Evolutionary conservation across 92 coral and sea anemone genomes (phyloP).

Genomic region (Epizoanthus ramosus): DNA sequence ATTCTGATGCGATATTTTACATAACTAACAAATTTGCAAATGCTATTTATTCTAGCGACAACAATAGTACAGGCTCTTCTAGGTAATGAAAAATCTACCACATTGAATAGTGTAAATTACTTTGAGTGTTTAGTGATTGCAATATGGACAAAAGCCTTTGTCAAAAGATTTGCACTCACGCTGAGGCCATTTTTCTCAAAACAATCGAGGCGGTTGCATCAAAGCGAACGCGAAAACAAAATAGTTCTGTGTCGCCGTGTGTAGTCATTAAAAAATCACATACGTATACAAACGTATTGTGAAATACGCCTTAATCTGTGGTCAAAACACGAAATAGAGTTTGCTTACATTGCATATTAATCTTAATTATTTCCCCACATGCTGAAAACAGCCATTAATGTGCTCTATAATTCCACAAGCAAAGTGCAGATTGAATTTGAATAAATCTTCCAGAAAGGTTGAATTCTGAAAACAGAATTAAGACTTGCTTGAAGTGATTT

Average conservation of each 20-base stretch:
- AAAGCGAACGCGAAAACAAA: constrained; percentile 57
- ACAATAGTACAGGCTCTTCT: constrained; percentile 58
- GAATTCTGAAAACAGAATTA: constrained; percentile 37
- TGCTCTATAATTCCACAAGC: constrained; percentile 29
- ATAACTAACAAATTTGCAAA: constrained; percentile 69
- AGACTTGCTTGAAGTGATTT: constrained; percentile 42
- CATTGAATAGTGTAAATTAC: constrained; percentile 84
- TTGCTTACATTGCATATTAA: constrained; percentile 28
- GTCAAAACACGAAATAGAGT: constrained; percentile 30
- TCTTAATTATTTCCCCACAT: constrained; percentile 25
- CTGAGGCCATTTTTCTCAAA: constrained; percentile 54
- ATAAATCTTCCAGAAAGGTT: constrained; percentile 29
- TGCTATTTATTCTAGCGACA: constrained; percentile 63
- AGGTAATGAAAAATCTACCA: constrained; percentile 83
- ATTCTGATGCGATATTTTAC: constrained; percentile 59
- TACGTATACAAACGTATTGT: constrained; percentile 37
- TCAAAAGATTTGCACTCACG: constrained; percentile 60
- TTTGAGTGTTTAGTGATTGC: constrained; percentile 68
- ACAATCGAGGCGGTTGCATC: constrained; percentile 77
- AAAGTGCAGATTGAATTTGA: constrained; percentile 24
- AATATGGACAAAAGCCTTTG: constrained; percentile 65
- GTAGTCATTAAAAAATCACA: constrained; percentile 50
- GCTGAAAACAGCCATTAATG: constrained; percentile 37
- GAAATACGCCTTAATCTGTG: constrained; percentile 26
- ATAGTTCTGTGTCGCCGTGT: constrained; percentile 54